A percentile compares a stretch with the other conserved stretches of the same genome.
These are phyloP conservation scores for Pogonomyrmex californicus DNA, from an alignment of 1,140 invertebrate genomes.

Conservation along the genomic window DNA sequence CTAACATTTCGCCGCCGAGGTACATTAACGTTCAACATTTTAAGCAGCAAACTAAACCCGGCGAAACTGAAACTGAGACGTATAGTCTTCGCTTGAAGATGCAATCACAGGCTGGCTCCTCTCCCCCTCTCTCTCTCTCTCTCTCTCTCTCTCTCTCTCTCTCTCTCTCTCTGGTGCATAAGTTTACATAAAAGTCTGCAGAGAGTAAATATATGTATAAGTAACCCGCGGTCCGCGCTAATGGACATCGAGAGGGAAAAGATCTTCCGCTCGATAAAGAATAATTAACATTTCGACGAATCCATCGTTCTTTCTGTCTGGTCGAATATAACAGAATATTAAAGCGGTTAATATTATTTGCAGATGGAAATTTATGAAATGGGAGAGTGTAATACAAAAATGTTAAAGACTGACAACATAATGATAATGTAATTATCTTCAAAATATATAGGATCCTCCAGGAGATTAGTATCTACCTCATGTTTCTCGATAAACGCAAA, in stretches of 20 bases:
- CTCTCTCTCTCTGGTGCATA: neutral
- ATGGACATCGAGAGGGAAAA: slow-evolving; percentile 19
- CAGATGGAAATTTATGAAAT: slow-evolving; percentile 4
- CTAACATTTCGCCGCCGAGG: slow-evolving; percentile 45
- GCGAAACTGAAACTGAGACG: neutral
- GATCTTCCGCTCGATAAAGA: slow-evolving; percentile 26
- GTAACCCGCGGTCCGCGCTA: neutral
- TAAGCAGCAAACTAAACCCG: slow-evolving; percentile 28
- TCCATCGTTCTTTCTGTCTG: slow-evolving; percentile 1
- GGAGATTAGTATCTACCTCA: neutral
- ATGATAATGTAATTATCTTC: neutral
- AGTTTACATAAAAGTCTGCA: slow-evolving; percentile 21
- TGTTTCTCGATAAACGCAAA: slow-evolving; percentile 10
- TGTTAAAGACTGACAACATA: neutral
- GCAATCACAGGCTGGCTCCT: slow-evolving; percentile 4
- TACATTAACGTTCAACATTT: slow-evolving; percentile 42
- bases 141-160: no score
- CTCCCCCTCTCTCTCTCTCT: no score
- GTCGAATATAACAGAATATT: neutral
- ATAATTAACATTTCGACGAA: slow-evolving; percentile 27
- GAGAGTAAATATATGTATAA: slow-evolving; percentile 39
- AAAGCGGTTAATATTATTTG: slow-evolving; percentile 13
- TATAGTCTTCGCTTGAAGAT: neutral
- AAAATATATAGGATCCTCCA: neutral
- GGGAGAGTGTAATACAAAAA: neutral